These are phyloP conservation scores for Zeus faber DNA, from an alignment of 2,113 vertebrate species.

Conservation along the genomic window DNA sequence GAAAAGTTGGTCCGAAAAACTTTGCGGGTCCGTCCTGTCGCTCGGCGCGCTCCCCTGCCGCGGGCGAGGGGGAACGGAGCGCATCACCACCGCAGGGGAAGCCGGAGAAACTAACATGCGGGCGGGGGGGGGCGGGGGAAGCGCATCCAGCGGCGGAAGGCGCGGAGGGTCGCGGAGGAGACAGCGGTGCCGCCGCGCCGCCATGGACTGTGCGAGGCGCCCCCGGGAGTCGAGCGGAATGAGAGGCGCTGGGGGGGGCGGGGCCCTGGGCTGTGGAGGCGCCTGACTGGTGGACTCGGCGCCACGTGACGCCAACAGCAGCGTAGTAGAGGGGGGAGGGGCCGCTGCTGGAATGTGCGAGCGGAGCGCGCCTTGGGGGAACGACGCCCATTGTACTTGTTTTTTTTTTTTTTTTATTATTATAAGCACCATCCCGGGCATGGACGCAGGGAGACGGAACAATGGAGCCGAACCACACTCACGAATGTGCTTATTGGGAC, in stretches of 20 bases:
- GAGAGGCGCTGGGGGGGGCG: too few relatives aligned
- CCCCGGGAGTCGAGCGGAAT: too few relatives aligned
- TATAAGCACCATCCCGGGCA: conserved; percentile 8
- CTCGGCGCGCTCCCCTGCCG: neutral
- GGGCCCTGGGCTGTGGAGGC: conserved; percentile 1
- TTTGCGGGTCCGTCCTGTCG: conserved; percentile 25
- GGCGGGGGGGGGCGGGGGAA: conserved; percentile 19
- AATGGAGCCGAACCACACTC: too few relatives aligned
- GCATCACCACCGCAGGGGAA: neutral
- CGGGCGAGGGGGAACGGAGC: neutral
- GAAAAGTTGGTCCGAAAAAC: conserved; percentile 48
- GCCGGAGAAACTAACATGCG: neutral
- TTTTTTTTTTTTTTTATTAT: conserved; percentile 43
- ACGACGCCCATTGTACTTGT: too few relatives aligned
- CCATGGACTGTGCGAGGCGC: too few relatives aligned
- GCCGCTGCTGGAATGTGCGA: conserved; percentile 57
- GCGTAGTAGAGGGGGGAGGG: conserved; percentile 43
- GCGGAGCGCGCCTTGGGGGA: conserved; percentile 53
- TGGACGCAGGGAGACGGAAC: neutral
- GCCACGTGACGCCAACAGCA: conserved; percentile 46
- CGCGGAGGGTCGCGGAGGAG: conserved; percentile 10
- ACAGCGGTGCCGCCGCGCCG: neutral
- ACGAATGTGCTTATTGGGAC: too few relatives aligned
- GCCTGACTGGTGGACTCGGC: conserved; percentile 50
- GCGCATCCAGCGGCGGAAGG: conserved; percentile 37